Conservation (phyloP, 2,797 vertebrate genomes). For the Parauchenoglanis punctatus region DNA sequence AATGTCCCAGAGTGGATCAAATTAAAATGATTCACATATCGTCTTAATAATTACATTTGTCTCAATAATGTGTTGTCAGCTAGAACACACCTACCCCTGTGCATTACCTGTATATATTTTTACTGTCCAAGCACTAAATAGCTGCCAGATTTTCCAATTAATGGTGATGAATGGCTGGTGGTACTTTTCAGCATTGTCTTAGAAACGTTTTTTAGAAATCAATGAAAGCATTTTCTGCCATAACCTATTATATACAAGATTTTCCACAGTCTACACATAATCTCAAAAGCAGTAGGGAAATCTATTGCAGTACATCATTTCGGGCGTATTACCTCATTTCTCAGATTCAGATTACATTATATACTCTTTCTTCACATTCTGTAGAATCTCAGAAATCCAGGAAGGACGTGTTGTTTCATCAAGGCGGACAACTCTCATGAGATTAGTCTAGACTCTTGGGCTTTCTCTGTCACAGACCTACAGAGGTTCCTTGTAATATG, state of each 20-base stretch:
- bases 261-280: neutral
- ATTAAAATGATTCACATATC: neutral
- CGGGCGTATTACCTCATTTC: neutral
- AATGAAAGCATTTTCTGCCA: neutral
- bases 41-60: neutral
- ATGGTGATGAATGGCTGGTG: neutral
- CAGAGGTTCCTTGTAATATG: neutral
- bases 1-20: neutral
- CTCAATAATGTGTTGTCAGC: neutral
- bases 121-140: neutral
- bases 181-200: neutral
- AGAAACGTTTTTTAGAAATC: neutral
- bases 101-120: neutral
- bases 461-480: neutral
- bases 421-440: neutral
- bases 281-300: neutral
- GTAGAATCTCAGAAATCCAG: neutral
- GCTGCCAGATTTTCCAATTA: constrained; percentile 3
- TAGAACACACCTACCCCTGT: neutral
- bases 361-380: neutral
- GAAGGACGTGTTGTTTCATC: neutral
- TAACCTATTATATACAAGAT: neutral
- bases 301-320: neutral
- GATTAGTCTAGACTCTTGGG: neutral
- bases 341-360: constrained; percentile 2